Evolutionary conservation across 2,888 invertebrate species (phyloP), one percentile per base, ranked within the genome.

Genomic region (Teleiodes luculella): DNA sequence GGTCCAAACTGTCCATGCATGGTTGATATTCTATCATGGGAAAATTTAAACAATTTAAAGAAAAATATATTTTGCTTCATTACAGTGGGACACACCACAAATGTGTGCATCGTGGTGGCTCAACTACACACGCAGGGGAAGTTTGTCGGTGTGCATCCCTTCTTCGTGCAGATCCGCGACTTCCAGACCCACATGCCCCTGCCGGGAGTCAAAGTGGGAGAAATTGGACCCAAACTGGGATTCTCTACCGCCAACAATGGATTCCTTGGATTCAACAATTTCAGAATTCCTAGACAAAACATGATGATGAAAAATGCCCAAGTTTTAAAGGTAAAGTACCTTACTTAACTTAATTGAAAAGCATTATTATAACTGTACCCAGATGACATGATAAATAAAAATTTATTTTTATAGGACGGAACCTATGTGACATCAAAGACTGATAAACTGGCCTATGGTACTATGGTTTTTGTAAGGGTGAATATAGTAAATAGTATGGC

Each of bases 281-380:
- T 95, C 16, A 92, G 97, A 60, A 94, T 98, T 72, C 97, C 98
- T 0, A 90, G 97, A 47, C 91, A 91, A n/a, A 90, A 95, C 60
- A 95, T 98, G 96, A 80, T 98, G 18, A 98, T 97, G 97, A 96
- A 95, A 81, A 95, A 97, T 83, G 94, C 95, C 54, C 92, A 96
- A 90, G 96, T 97, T 63, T 73, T 91, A 52, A 81, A 90, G 77
- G 91, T 90, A 43, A 11, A 1, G 3, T n/a, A 7, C 16, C 10
- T 41, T 10, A 18, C 8, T 41, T n/a, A n/a, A n/a, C n/a, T n/a
- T n/a, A n/a, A n/a, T n/a, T n/a, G n/a, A n/a, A n/a, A n/a, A n/a
- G n/a, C n/a, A n/a, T n/a, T n/a, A n/a, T n/a, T 8, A 33, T 8
- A 33, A 33, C 33, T 4, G 6, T 24, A 4, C 2, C 33, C 10